Evolutionary conservation across 2,113 vertebrate species (phyloP).

Genomic region (Boleophthalmus pectinirostris): DNA sequence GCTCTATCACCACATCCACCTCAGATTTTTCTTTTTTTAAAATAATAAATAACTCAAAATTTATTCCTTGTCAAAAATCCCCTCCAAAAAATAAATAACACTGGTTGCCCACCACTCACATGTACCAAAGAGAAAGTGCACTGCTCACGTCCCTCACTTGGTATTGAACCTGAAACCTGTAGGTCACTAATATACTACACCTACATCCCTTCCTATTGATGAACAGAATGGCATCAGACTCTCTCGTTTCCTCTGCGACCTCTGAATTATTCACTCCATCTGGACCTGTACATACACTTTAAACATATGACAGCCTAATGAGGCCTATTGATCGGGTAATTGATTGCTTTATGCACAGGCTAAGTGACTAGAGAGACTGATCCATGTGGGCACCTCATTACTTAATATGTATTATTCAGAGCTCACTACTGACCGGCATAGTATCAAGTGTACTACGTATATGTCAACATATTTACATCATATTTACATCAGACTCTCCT

Average conservation of each 20-base stretch:
- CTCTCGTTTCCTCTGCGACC: slow-evolving; percentile 40
- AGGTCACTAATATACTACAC: neutral
- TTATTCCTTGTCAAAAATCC: no score
- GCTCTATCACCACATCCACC: no score
- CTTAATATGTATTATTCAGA: slow-evolving; percentile 79
- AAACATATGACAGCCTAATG: slow-evolving; percentile 77
- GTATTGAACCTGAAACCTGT: no score
- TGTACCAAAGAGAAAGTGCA: no score
- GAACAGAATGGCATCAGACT: slow-evolving; percentile 25
- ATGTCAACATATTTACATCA: slow-evolving; percentile 48
- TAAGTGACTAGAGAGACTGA: slow-evolving; percentile 74
- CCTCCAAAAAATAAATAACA: no score
- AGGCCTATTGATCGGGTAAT: slow-evolving; percentile 80
- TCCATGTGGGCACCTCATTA: slow-evolving; percentile 77
- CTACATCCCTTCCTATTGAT: neutral
- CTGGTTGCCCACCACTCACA: no score
- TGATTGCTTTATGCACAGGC: slow-evolving; percentile 79
- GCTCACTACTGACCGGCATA: slow-evolving; percentile 52
- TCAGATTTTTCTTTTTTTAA: no score
- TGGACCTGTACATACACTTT: slow-evolving; percentile 64
- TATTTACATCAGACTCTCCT: slow-evolving; percentile 35
- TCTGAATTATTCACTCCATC: slow-evolving; percentile 73
- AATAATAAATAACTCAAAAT: no score
- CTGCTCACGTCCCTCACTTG: no score
- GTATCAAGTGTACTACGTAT: slow-evolving; percentile 42